Conservation (phyloP, 2,888 invertebrate genomes). For the Calameuta pallipes region DNA sequence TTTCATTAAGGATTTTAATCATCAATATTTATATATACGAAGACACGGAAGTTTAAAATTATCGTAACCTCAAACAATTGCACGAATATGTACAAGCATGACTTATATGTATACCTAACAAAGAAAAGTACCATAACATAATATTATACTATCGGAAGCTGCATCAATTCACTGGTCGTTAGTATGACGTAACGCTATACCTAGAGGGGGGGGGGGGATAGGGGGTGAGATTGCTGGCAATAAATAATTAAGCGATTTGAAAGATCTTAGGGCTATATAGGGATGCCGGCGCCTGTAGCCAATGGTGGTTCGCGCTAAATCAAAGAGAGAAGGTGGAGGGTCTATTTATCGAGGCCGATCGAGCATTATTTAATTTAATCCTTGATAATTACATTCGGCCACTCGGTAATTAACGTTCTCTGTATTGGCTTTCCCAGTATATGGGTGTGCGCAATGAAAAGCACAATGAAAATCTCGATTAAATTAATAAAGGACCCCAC, state of each 20-base stretch:
- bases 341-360: constrained; percentile 33
- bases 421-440: constrained; percentile 35
- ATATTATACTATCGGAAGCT: too few species aligned
- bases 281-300: background rate
- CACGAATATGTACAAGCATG: too few species aligned
- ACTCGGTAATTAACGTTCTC: constrained; percentile 33
- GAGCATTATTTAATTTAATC: constrained; percentile 49
- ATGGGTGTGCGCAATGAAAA: constrained; percentile 6
- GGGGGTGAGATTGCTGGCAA: constrained; percentile 14
- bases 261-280: constrained; percentile 7
- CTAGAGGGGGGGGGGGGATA: background rate
- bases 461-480: constrained; percentile 36
- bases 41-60: too few species aligned
- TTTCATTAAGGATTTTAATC: too few species aligned
- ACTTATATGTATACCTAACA: too few species aligned
- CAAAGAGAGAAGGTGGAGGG: background rate
- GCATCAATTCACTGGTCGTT: too few species aligned
- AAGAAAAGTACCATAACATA: too few species aligned
- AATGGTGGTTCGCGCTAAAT: background rate
- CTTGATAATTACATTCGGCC: constrained; percentile 45
- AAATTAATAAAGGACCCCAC: constrained; percentile 54
- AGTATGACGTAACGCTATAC: background rate
- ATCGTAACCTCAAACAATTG: too few species aligned
- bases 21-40: too few species aligned
- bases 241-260: constrained; percentile 43